These are phyloP conservation scores for Choristoneura rosaceana DNA, from an alignment of 2,888 invertebrate species.

Conservation along the genomic window DNA sequence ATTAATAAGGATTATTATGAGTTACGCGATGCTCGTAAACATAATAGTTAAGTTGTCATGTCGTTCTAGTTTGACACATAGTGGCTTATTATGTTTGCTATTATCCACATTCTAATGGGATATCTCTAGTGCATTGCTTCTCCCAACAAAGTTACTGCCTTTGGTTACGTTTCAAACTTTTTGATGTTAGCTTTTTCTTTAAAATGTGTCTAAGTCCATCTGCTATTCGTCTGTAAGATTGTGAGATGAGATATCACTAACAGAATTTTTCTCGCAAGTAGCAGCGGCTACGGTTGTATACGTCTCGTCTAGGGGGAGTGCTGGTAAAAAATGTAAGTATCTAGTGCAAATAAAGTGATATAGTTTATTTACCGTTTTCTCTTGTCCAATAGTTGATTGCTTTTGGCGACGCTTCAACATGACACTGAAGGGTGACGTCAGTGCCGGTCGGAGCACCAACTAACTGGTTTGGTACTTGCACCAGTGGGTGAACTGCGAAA, in stretches of 20 bases:
- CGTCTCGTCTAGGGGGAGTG: no score
- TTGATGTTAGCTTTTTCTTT: not conserved
- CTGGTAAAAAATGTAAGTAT: no score
- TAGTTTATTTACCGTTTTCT: constrained; percentile 90
- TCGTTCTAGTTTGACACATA: constrained; percentile 16
- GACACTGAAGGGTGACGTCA: constrained; percentile 93
- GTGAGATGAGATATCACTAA: no score
- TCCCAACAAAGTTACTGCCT: constrained; percentile 32
- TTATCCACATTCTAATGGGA: constrained; percentile 21
- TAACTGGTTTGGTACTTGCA: constrained; percentile 97
- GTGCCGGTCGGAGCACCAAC: constrained; percentile 95
- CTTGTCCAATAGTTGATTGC: constrained; percentile 98
- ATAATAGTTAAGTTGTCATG: constrained; percentile 43
- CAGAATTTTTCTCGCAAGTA: no score
- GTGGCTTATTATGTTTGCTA: constrained; percentile 25
- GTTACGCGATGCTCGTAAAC: constrained; percentile 71
- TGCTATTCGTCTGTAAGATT: no score
- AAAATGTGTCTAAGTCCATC: no score
- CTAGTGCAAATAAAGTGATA: not conserved
- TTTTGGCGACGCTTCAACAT: constrained; percentile 96
- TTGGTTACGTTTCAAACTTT: constrained; percentile 31
- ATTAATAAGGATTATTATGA: constrained; percentile 77
- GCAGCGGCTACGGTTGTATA: no score
- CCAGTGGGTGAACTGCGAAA: constrained; percentile 94
- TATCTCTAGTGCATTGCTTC: constrained; percentile 23